Evolutionary conservation across 2,888 invertebrate genomes (phyloP), one percentile per base, ranked within the genome.

Genomic region (Anthophora plumipes): DNA sequence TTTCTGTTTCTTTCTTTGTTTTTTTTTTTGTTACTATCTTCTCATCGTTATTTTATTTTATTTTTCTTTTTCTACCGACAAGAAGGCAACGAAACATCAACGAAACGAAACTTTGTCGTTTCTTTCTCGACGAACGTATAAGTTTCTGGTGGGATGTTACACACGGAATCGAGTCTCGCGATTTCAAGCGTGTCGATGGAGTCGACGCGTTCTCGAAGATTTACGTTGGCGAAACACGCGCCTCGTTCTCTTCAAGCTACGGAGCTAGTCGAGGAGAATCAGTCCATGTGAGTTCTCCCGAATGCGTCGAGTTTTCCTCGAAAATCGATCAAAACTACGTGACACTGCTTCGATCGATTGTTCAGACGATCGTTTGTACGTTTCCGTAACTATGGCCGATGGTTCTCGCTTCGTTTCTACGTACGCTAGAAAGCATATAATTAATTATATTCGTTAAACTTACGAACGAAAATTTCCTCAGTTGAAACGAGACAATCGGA

Each of bases 121-220:
- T 59, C 9, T 39, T 11, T 0, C 4, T 39, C 1, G 20, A 39
- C 12, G 11, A 39, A 59, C 37, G n/a, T 2, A 25, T 31, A 20
- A 59, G n/a, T 12, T 3, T 11, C 39, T 39, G 9, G n/a, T 1
- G 37, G 8, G 1, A 1, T 37, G 11, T 1, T 54, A 5, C 11
- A 3, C 31, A 41, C 9, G 22, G 52, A 67, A 67, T 54, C 66
- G 66, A 67, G 41, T 41, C 54, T n/a, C 39, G 66, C 22, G 22
- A 25, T n/a, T 12, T 52, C 22, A 17, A 39, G 11, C 52, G 17
- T 11, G 39, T 66, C 7, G 25, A 17, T 54, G 46, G 9, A 41
- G 41, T 5, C 7, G 5, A 4, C 9, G 66, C 14, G 43, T 11
- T 22, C 22, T 4, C 17, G 14, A 43, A 11, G 11, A n/a, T 17